These are phyloP conservation scores for Erpobdella octoculata DNA, from an alignment of 2,888 invertebrate genomes.

Conservation along the genomic window DNA sequence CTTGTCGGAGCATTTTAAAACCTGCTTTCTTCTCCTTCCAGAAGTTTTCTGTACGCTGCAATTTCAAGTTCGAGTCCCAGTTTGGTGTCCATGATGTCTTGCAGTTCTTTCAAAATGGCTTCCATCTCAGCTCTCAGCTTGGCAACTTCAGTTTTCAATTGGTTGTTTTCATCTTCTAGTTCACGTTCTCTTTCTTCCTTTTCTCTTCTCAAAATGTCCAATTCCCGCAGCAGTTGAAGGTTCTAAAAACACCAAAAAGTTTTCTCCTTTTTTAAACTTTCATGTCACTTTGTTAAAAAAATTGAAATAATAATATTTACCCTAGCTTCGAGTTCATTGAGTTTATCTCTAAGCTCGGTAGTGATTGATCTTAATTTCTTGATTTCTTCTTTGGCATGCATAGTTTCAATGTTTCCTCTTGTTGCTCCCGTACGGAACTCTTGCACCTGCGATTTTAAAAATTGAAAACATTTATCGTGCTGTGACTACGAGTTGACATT, in stretches of 20 bases:
- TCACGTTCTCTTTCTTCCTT: slow-evolving; percentile 28
- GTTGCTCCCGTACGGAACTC: slow-evolving; percentile 55
- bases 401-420: slow-evolving; percentile 53
- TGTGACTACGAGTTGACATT: no score
- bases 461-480: no score
- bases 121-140: slow-evolving; percentile 30
- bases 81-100: slow-evolving; percentile 16
- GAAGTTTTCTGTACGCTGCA: no score
- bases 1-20: no score
- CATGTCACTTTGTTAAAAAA: not conserved
- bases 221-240: slow-evolving; percentile 14
- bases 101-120: slow-evolving; percentile 29
- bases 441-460: no score
- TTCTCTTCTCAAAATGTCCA: slow-evolving; percentile 21
- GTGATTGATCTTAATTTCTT: slow-evolving; percentile 53
- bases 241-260: slow-evolving; percentile 19
- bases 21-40: slow-evolving; percentile 26
- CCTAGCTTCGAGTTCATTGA: slow-evolving; percentile 55
- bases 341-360: slow-evolving; percentile 52
- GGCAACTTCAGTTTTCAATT: slow-evolving; percentile 26
- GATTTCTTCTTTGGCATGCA: slow-evolving; percentile 53
- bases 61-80: slow-evolving; percentile 14
- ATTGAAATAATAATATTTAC: slow-evolving; percentile 42
- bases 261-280: not conserved
- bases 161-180: slow-evolving; percentile 28